phyloP scores from a whole-genome alignment of 2,797 vertebrate species.

The Agapornis canus region DNA sequence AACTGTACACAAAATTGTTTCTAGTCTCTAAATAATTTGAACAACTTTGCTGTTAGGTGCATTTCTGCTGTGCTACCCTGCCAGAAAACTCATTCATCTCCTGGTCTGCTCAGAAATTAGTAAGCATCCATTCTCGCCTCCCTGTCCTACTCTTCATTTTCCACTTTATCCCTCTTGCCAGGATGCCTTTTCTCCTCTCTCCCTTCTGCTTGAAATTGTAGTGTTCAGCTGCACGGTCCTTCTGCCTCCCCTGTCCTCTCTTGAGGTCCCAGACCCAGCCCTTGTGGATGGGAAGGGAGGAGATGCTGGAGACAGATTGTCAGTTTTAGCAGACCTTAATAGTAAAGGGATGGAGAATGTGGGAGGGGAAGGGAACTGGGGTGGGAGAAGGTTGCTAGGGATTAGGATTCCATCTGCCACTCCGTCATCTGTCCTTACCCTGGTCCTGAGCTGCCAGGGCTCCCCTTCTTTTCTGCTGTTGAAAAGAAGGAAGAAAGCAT shows the following conservation, averaged over 20 bases:
- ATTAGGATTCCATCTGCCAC: slow-evolving; percentile 64
- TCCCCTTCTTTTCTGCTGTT: slow-evolving; percentile 35
- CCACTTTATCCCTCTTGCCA: neutral
- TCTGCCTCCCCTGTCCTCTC: neutral
- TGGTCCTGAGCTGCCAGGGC: slow-evolving; percentile 1
- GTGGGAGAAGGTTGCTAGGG: slow-evolving; percentile 50
- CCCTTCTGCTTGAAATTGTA: neutral
- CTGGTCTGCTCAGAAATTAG: neutral
- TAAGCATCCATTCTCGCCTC: neutral
- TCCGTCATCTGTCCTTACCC: slow-evolving; percentile 31
- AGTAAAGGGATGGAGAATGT: neutral
- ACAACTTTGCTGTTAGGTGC: neutral
- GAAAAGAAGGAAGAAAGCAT: slow-evolving; percentile 38
- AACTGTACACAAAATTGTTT: neutral
- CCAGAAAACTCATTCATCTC: neutral
- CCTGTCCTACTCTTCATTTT: neutral
- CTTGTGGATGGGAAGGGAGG: neutral
- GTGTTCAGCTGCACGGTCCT: neutral
- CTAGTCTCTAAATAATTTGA: neutral
- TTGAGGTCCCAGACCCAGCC: neutral
- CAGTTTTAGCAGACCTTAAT: neutral
- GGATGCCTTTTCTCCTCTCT: neutral
- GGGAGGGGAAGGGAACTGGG: neutral
- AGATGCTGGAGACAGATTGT: neutral
- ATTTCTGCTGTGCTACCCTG: neutral